phyloP scores from a whole-genome alignment of 1,140 invertebrate species.

The Tachypleus tridentatus region DNA sequence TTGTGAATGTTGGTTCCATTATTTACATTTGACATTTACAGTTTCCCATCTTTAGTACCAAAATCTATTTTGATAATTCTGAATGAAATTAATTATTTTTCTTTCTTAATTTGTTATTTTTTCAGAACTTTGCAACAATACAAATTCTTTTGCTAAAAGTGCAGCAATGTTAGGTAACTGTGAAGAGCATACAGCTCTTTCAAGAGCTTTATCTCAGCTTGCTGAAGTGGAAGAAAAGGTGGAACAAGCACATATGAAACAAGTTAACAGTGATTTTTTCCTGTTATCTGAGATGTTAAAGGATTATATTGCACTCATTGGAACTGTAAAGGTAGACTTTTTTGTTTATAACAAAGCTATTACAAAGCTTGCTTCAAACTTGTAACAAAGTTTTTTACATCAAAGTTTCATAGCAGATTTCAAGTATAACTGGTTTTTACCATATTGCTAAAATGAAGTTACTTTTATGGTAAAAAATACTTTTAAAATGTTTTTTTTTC shows the following conservation, averaged over 20 bases:
- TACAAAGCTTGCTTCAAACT: background rate
- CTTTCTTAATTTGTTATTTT: background rate
- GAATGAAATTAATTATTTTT: no score
- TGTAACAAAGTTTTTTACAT: background rate
- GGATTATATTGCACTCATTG: conserved; percentile 88
- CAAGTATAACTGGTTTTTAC: no score
- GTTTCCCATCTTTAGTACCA: no score
- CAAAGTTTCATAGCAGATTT: no score
- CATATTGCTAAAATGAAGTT: no score
- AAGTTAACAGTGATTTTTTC: conserved; percentile 91
- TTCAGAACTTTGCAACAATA: conserved; percentile 61
- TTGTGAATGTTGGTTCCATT: no score
- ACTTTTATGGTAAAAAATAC: no score
- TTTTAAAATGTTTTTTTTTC: no score
- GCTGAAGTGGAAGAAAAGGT: conserved; percentile 86
- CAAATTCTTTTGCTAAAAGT: conserved; percentile 71
- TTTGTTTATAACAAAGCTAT: background rate
- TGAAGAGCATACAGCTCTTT: conserved; percentile 88
- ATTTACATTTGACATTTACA: no score
- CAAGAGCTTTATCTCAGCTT: conserved; percentile 79
- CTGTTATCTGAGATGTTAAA: conserved; percentile 85
- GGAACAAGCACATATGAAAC: conserved; percentile 73
- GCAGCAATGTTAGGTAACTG: conserved; percentile 84
- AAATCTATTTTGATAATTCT: no score
- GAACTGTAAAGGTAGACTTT: conserved; percentile 63